Base-by-base conservation (phyloP, 92 coral and sea anemone genomes). In the Parazoanthus darwini region DNA sequence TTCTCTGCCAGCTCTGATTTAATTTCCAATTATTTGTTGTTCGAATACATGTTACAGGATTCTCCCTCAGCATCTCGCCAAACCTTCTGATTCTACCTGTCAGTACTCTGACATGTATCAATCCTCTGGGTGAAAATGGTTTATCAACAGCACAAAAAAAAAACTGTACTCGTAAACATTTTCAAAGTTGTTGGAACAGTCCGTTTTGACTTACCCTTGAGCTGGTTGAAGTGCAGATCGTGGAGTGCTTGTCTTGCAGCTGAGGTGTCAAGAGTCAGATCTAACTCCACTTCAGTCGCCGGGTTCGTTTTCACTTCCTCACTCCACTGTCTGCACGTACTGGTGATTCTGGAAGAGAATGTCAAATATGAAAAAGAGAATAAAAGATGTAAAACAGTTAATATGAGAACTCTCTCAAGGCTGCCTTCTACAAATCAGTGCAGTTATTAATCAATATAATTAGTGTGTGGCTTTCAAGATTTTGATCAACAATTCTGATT, bases 211-310 rank as follows among this genome's bases (percentile, higher is more conserved):
- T 84, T 37, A 96, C 99, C 99, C 92, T 96, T 96, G 15, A 96
- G 91, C 83, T 96, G 96, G 38, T 93, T 91, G 70, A 96, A 96
- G 86, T 96, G 94, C 81, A 96, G 80, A 65, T 96, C 99, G 81
- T 93, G 93, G 51, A 96, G 90, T 2, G 96, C 98, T 81, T 91
- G 95, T 68, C 89, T 82, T 48, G 94, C 95, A 22, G 92, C 92
- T 26, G 98, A 90, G 2, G 96, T 90, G 76, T 96, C 99, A 87
- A 96, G 91, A 26, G 99, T 96, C 72, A 96, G 90, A 80, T 96
- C 98, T 66, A 96, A 77, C 86, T 96, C 98, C 76, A 91, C 86
- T 75, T 90, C 92, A 33, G 92, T 89, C 3, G 93, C 66, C 4
- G 92, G 94, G 50, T 90, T 88, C 75, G 91, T 86, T 16, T 29